These are phyloP conservation scores for Nymphalis urticae DNA, from an alignment of 2,888 invertebrate species.

Conservation along the genomic window DNA sequence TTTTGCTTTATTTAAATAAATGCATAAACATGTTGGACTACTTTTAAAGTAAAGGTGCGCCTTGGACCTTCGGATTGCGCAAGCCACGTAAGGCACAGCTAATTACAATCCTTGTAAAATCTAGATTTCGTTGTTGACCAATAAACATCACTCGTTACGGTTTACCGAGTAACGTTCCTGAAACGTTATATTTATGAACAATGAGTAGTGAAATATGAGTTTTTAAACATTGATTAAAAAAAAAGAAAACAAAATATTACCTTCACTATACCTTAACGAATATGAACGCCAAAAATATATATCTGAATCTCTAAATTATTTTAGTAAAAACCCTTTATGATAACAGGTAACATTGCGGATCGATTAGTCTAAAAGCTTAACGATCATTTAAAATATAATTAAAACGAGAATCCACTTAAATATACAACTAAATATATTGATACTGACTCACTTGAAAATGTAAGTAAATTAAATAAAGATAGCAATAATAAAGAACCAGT, in stretches of 20 bases:
- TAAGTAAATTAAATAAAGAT: not conserved
- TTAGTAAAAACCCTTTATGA: too few species aligned
- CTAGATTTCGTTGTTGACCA: slow-evolving; percentile 37
- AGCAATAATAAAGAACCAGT: not conserved
- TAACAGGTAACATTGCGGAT: too few species aligned
- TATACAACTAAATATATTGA: too few species aligned
- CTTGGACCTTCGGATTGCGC: slow-evolving; percentile 37
- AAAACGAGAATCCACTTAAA: too few species aligned
- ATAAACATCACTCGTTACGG: slow-evolving; percentile 36
- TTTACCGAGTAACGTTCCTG: slow-evolving; percentile 26
- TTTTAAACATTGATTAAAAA: not conserved
- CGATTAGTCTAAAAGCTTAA: too few species aligned
- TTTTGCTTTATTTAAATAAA: slow-evolving; percentile 35
- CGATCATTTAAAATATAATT: too few species aligned
- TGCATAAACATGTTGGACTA: slow-evolving; percentile 31
- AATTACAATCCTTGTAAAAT: slow-evolving; percentile 42
- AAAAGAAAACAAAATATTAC: too few species aligned
- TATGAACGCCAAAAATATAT: too few species aligned
- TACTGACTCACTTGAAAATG: too few species aligned
- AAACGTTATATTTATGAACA: not conserved
- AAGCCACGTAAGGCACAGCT: slow-evolving; percentile 41
- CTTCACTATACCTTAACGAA: too few species aligned
- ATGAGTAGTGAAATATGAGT: too few species aligned
- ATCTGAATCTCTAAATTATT: too few species aligned
- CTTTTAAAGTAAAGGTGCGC: slow-evolving; percentile 37